Conservation (phyloP, 2,888 invertebrate species). For the Meganola albula region DNA sequence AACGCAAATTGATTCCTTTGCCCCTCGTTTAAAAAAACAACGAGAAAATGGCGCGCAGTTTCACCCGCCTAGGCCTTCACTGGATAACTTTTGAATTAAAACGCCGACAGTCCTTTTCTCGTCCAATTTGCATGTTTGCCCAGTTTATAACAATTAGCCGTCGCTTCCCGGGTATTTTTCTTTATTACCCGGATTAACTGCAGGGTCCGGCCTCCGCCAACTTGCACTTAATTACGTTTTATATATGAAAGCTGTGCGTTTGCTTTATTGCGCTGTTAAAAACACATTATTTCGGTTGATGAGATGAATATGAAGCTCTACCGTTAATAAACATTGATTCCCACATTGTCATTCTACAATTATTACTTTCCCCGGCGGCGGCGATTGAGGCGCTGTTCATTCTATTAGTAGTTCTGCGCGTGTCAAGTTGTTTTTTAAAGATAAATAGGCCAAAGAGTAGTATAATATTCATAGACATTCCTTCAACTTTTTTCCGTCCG, state of each 20-base stretch:
- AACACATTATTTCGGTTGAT: too few species aligned
- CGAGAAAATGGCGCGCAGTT: neutral
- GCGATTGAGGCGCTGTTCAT: too few species aligned
- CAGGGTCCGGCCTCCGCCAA: slow-evolving; percentile 29
- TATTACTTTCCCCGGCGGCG: too few species aligned
- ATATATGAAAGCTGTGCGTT: slow-evolving; percentile 48
- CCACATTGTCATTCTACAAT: too few species aligned
- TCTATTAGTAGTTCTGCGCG: too few species aligned
- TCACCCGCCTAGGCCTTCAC: slow-evolving; percentile 20
- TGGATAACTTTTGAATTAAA: slow-evolving; percentile 55
- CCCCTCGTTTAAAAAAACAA: slow-evolving; percentile 11
- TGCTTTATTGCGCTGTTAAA: slow-evolving; percentile 32
- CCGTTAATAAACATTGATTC: too few species aligned
- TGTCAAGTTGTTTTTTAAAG: too few species aligned
- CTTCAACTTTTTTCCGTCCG: too few species aligned
- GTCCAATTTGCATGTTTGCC: slow-evolving; percentile 69
- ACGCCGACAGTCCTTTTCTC: slow-evolving; percentile 49
- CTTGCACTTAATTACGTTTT: slow-evolving; percentile 54
- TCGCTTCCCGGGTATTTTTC: slow-evolving; percentile 65
- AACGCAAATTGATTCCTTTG: slow-evolving; percentile 21
- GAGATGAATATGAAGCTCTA: too few species aligned
- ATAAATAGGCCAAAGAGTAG: too few species aligned
- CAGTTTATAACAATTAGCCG: slow-evolving; percentile 72
- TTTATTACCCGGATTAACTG: slow-evolving; percentile 69
- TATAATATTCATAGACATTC: too few species aligned